These are phyloP conservation scores for Delia radicum DNA, from an alignment of 1,140 invertebrate genomes.

Conservation along the genomic window DNA sequence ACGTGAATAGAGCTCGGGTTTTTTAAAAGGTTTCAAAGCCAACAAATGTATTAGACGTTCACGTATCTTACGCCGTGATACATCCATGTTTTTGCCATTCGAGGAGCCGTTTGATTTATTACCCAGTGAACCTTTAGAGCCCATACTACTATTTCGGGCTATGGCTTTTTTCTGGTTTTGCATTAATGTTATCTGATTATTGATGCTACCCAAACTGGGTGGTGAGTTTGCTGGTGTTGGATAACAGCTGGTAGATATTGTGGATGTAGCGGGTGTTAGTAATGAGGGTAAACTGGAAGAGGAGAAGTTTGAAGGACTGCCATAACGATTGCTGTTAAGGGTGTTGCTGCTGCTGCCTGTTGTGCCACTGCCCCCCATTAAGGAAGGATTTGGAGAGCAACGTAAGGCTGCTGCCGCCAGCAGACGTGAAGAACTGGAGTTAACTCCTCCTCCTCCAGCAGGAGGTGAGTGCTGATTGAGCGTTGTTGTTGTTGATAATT, in stretches of 20 bases:
- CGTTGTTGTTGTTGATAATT: conserved; percentile 43
- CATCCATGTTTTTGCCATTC: conserved; percentile 43
- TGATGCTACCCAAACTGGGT: not conserved
- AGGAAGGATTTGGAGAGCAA: conserved; percentile 49
- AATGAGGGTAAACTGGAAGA: conserved; percentile 29
- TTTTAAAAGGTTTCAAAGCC: conserved; percentile 89
- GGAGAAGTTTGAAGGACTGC: conserved; percentile 2
- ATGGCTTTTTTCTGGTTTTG: not conserved
- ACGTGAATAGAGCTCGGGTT: conserved; percentile 81
- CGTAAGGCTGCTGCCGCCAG: conserved; percentile 8
- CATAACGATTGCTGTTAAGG: conserved; percentile 33
- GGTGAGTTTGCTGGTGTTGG: too few species aligned
- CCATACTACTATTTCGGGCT: not conserved
- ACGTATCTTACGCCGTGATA: conserved; percentile 49
- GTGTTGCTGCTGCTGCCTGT: conserved; percentile 32
- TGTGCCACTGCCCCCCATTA: conserved; percentile 45
- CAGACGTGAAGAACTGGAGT: not conserved
- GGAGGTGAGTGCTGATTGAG: conserved; percentile 32
- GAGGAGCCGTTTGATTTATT: conserved; percentile 25
- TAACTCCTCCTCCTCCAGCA: not conserved
- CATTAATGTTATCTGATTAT: not conserved
- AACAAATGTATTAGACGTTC: conserved; percentile 91
- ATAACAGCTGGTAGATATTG: not conserved
- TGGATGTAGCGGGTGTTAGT: too few species aligned
- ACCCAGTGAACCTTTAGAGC: not conserved